A percentile compares a stretch with the other conserved stretches of the same genome.
Evolutionary conservation across 2,888 invertebrate genomes (phyloP).

Genomic region (Gymnocheta viridis): DNA sequence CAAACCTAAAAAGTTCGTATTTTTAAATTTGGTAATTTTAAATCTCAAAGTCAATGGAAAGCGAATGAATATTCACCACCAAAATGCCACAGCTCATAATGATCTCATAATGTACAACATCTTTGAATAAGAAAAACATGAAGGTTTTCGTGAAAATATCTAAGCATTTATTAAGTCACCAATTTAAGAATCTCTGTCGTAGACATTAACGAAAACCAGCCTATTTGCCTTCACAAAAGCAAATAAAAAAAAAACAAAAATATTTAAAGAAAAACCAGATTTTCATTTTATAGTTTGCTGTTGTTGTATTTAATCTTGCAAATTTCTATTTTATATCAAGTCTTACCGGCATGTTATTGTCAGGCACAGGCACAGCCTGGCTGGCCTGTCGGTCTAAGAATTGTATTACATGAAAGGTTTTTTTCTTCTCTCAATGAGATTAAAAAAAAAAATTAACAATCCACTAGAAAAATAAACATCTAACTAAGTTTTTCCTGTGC

Average conservation of each 20-base stretch:
- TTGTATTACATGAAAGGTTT: conserved; percentile 48
- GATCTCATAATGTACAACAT: too few relatives aligned
- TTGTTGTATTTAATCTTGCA: conserved; percentile 46
- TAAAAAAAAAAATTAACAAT: conserved; percentile 23
- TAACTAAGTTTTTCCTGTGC: conserved; percentile 16
- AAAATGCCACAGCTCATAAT: too few relatives aligned
- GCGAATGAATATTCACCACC: too few relatives aligned
- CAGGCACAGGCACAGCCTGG: conserved; percentile 28
- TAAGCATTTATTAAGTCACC: not conserved
- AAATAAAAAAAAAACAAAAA: conserved; percentile 10
- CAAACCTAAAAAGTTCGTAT: too few relatives aligned
- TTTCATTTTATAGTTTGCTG: conserved; percentile 41
- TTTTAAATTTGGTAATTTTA: too few relatives aligned
- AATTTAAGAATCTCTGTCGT: conserved; percentile 43
- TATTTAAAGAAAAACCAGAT: conserved; percentile 62
- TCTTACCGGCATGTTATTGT: conserved; percentile 54
- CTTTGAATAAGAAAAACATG: too few relatives aligned
- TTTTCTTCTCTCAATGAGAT: conserved; percentile 3
- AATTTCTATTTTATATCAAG: conserved; percentile 62
- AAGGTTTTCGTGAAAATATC: too few relatives aligned
- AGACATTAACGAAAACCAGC: conserved; percentile 17
- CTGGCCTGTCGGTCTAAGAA: conserved; percentile 43
- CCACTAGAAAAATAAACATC: not conserved
- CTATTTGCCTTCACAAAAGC: conserved; percentile 36
- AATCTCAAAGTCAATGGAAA: too few relatives aligned